phyloP scores from a whole-genome alignment of 2,113 vertebrate species.

The Lasiurus cinereus region DNA sequence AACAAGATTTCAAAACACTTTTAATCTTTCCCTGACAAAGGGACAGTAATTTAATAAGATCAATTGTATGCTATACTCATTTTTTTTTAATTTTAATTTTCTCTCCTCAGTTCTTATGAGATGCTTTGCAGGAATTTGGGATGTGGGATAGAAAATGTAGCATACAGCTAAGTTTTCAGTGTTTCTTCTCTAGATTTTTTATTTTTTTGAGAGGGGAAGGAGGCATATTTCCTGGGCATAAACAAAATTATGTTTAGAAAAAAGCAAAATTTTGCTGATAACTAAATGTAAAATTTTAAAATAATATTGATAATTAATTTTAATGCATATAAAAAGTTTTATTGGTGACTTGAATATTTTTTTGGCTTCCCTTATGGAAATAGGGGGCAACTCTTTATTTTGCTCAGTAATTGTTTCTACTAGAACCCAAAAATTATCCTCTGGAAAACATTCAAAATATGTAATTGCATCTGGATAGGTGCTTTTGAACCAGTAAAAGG shows the following conservation, averaged over 20 bases:
- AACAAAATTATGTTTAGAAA: constrained; percentile 21
- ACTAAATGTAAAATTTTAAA: constrained; percentile 45
- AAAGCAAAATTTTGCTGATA: constrained; percentile 32
- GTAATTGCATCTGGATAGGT: constrained; percentile 59
- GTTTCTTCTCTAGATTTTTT: constrained; percentile 14
- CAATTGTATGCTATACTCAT: background rate
- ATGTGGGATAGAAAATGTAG: background rate
- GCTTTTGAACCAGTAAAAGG: constrained; percentile 54
- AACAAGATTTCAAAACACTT: background rate
- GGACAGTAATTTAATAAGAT: background rate
- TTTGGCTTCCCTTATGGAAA: background rate
- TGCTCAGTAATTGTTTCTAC: constrained; percentile 59
- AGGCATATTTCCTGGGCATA: background rate
- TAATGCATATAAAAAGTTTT: background rate
- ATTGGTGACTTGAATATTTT: constrained; percentile 6
- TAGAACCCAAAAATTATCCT: constrained; percentile 25
- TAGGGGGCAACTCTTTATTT: constrained; percentile 40
- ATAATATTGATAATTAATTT: constrained; percentile 18
- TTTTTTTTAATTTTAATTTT: background rate
- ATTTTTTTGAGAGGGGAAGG: too few relatives aligned
- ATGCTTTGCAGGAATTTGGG: background rate
- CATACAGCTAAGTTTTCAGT: background rate
- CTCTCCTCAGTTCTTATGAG: background rate
- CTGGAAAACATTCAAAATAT: constrained; percentile 70
- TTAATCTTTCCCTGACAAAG: background rate